phyloP scores from a whole-genome alignment of 2,113 vertebrate genomes.

The Fukomys damarensis region DNA sequence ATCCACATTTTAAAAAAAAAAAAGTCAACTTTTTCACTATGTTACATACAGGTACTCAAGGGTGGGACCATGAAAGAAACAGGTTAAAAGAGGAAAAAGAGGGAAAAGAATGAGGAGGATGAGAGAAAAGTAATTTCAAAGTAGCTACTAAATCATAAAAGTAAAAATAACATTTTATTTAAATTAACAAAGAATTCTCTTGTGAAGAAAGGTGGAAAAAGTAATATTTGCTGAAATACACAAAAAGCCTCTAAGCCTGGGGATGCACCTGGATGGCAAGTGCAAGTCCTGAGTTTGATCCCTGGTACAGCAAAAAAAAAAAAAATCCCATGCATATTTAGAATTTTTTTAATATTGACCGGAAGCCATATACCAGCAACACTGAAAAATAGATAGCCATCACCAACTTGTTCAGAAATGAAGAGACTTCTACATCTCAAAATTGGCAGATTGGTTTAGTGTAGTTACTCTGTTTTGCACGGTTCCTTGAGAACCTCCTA shows the following conservation, averaged over 20 bases:
- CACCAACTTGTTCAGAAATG: not conserved
- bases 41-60: not conserved
- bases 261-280: no score
- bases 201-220: not conserved
- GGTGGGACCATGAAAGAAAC: not conserved
- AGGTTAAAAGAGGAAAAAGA: not conserved
- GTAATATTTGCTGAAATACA: not conserved
- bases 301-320: no score
- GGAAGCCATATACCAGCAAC: not conserved
- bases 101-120: not conserved
- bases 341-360: not conserved
- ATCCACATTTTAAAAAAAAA: conserved; percentile 60
- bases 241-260: not conserved
- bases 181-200: conserved; percentile 1
- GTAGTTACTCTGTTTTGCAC: not conserved
- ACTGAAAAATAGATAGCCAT: not conserved
- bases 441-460: not conserved
- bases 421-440: not conserved
- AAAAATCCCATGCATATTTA: not conserved
- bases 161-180: not conserved
- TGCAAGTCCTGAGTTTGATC: no score
- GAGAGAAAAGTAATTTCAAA: not conserved
- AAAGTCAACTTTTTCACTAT: conserved; percentile 61
- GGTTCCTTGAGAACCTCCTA: not conserved
- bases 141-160: not conserved